Conservation (phyloP, 2,888 invertebrate genomes). For the Cabera pusaria region DNA sequence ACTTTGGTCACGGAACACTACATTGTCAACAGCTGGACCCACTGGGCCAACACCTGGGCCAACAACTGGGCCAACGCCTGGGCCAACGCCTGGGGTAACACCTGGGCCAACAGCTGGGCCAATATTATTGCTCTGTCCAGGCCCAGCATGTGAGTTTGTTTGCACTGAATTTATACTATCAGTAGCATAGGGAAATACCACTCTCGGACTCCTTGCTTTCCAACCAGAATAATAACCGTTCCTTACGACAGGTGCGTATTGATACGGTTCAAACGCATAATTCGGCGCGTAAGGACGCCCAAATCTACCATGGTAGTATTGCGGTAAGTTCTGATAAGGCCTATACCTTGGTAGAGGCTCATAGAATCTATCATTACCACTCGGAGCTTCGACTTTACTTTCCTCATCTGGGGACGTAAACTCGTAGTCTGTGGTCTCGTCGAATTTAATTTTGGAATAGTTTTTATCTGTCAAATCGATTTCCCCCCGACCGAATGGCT, state of each 20-base stretch:
- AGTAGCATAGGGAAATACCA: constrained; percentile 74
- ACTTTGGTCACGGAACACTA: constrained; percentile 84
- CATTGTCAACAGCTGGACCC: constrained; percentile 56
- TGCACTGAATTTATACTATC: constrained; percentile 65
- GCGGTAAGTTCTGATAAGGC: constrained; percentile 48
- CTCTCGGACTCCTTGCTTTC: constrained; percentile 75
- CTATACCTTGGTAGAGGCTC: constrained; percentile 58
- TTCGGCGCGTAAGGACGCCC: constrained; percentile 65
- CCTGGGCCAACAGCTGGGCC: constrained; percentile 16
- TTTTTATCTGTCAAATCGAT: constrained; percentile 67
- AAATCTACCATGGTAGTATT: constrained; percentile 64
- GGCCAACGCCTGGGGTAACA: too few relatives aligned
- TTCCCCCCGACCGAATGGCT: constrained; percentile 65
- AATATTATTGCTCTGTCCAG: constrained; percentile 28
- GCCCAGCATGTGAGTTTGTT: constrained; percentile 71
- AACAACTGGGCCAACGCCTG: constrained; percentile 20
- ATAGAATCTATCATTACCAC: constrained; percentile 69
- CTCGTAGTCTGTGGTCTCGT: constrained; percentile 73
- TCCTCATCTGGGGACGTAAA: constrained; percentile 64
- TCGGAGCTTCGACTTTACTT: constrained; percentile 43
- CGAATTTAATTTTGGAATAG: constrained; percentile 72
- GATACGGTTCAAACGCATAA: constrained; percentile 61
- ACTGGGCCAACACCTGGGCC: too few relatives aligned
- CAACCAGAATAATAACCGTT: constrained; percentile 68
- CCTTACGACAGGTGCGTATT: constrained; percentile 55